Percentiles rank a stretch among this genome's conserved stretches.
Conservation (phyloP, 2,113 vertebrate species). For the Paracanthobrama guichenoti region DNA sequence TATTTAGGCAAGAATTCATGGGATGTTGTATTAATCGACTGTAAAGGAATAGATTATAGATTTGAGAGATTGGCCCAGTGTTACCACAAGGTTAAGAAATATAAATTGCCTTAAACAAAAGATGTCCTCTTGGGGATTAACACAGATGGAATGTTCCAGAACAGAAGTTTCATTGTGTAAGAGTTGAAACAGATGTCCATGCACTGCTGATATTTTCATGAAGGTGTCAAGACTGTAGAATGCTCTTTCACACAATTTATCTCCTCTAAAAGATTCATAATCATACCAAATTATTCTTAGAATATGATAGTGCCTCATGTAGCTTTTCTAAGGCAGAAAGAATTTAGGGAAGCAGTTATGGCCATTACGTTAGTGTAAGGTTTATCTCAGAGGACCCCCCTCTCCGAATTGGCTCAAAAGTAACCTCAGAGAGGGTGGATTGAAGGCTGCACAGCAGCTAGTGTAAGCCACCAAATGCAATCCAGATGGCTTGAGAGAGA, state of each 20-base stretch:
- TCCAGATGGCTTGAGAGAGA: conserved; percentile 53
- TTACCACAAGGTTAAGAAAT: background rate
- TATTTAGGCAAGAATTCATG: background rate
- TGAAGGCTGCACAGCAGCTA: conserved; percentile 50
- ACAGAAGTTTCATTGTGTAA: conserved; percentile 27
- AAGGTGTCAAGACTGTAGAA: background rate
- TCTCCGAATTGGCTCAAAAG: conserved; percentile 50
- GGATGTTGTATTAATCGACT: background rate
- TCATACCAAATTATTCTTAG: background rate
- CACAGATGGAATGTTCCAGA: conserved; percentile 16
- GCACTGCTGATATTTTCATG: conserved; percentile 22
- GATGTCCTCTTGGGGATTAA: conserved; percentile 5
- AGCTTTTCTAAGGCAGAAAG: background rate
- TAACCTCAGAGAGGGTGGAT: conserved; percentile 39
- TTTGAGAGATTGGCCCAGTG: background rate
- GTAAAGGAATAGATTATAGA: background rate
- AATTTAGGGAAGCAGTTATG: conserved; percentile 24
- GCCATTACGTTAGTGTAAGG: conserved; percentile 8
- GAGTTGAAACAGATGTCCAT: conserved; percentile 24
- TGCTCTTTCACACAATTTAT: background rate
- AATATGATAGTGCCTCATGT: background rate
- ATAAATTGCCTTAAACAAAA: conserved; percentile 20
- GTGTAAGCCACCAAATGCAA: conserved; percentile 53
- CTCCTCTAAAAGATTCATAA: background rate
- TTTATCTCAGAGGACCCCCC: conserved; percentile 46